Conservation (phyloP, 2,113 vertebrate species). For the Pelecanoides urinatrix region DNA sequence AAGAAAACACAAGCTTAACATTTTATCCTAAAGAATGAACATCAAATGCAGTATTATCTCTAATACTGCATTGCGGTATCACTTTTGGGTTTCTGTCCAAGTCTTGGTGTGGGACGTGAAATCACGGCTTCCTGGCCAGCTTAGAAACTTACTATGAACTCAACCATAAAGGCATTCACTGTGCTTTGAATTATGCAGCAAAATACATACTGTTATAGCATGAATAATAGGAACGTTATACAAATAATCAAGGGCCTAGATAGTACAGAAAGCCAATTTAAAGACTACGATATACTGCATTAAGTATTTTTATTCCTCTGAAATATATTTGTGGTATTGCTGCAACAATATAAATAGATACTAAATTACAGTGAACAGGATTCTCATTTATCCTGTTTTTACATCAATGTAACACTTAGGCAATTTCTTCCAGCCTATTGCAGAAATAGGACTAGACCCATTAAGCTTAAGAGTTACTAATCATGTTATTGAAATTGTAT, state of each 20-base stretch:
- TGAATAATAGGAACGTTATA: neutral
- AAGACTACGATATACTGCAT: neutral
- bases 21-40: neutral
- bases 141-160: neutral
- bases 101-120: neutral
- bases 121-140: neutral
- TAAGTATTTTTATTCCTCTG: neutral
- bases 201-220: neutral
- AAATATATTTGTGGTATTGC: neutral
- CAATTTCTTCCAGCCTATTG: neutral
- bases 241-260: neutral
- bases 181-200: neutral
- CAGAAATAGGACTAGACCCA: neutral
- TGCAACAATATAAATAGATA: neutral
- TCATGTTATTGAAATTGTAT: neutral
- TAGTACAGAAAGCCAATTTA: neutral
- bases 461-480: neutral
- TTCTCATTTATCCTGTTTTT: neutral
- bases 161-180: neutral
- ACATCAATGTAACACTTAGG: neutral
- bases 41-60: neutral
- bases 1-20: neutral
- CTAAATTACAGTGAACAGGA: neutral
- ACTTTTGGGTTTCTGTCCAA: constrained; percentile 7
- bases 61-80: constrained; percentile 20